phyloP scores from a whole-genome alignment of 2,113 vertebrate species.

The Cyanoliseus patagonus region DNA sequence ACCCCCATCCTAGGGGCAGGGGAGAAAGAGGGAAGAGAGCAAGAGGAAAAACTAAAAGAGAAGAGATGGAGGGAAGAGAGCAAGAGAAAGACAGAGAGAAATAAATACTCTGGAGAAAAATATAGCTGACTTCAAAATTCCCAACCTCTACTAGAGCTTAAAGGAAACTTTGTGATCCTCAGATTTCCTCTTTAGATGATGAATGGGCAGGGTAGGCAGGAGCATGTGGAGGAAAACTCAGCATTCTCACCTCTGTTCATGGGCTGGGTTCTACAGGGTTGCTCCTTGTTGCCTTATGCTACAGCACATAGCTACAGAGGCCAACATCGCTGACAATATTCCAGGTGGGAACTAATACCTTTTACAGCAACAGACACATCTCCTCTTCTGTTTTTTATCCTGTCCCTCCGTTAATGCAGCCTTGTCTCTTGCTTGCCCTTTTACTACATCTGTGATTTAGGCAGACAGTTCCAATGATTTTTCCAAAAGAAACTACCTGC shows the following conservation, averaged over 20 bases:
- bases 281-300: neutral
- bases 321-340: neutral
- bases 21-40: neutral
- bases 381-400: neutral
- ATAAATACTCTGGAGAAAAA: neutral
- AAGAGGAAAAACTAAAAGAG: neutral
- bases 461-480: neutral
- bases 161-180: neutral
- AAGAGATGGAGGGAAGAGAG: neutral
- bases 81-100: neutral
- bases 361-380: neutral
- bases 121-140: neutral
- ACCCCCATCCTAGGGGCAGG: too few species aligned
- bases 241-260: neutral
- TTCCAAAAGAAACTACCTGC: neutral
- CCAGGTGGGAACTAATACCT: neutral
- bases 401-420: neutral
- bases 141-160: neutral
- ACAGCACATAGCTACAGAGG: neutral
- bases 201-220: neutral
- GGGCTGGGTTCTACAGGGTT: neutral
- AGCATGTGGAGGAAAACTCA: neutral
- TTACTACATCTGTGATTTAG: neutral
- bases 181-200: neutral
- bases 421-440: neutral